Base-by-base conservation (phyloP, 2,113 vertebrate species). In the Anoura caudifer region DNA sequence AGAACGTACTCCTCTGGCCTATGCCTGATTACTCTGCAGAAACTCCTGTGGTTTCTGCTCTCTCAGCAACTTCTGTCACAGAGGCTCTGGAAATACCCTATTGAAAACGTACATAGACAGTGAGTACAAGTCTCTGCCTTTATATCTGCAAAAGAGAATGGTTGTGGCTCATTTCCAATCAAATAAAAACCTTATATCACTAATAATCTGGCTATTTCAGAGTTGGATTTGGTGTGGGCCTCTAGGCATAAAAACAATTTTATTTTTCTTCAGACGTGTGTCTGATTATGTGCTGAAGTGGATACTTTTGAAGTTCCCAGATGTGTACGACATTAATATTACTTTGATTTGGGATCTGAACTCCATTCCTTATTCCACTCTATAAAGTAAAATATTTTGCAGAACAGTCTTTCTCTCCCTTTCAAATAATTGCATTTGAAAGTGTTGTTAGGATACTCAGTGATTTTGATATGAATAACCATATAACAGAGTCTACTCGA, bases 1-100 rank as follows among this genome's bases (percentile, higher is more conserved):
- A 94, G 96, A 97, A n/a, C 12, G 0, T 0, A 36, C 93, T 95
- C 43, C 75, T 98, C 65, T 92, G 96, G 67, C 20, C 81, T 94
- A 10, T 61, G 56, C 77, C 26, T 20, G 91, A 94, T 97, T 80
- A 95, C 72, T 89, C 3, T 1, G 76, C 96, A 95, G 87, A 95
- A 95, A 87, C n/a, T 72, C 85, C 81, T 3, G 50, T 90, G 86
- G 28, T 94, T 98, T 96, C 86, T 97, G 1, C 69, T 33, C 4
- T 79, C 76, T 87, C 81, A 94, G 80, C 80, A 96, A 47, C 73
- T 95, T 96, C 61, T 83, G 56, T 83, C 38, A 43, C 54, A 45
- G 80, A 61, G 38, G 41, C 16, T 82, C 79, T 91, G 94, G 59
- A 81, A 91, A 38, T 81, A 69, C 69, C 54, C 92, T 33, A 38